These are phyloP conservation scores for Acrobasis consociella DNA, from an alignment of 2,888 invertebrate species.

Conservation along the genomic window DNA sequence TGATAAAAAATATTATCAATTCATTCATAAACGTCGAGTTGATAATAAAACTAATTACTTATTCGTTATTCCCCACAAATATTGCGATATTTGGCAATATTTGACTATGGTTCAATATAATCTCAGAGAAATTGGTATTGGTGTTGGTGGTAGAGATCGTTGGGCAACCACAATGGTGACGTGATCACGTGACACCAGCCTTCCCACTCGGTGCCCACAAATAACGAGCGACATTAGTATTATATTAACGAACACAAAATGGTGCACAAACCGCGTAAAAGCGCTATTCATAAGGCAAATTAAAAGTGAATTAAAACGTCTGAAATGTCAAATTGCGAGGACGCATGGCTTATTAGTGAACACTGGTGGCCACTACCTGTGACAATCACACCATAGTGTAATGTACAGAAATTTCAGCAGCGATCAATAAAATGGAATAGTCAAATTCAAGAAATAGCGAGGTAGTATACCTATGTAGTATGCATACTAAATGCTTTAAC, in stretches of 20 bases:
- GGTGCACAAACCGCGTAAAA: constrained; percentile 77
- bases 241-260: constrained; percentile 77
- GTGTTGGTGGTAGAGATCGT: neutral
- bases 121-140: too few relatives aligned
- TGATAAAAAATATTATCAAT: too few relatives aligned
- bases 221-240: constrained; percentile 70
- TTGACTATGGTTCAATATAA: neutral
- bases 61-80: neutral
- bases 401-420: constrained; percentile 2
- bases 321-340: constrained; percentile 78
- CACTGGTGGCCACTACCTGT: constrained; percentile 38
- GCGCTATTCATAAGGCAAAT: constrained; percentile 75
- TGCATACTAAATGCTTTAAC: too few relatives aligned
- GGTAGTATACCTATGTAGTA: neutral
- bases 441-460: neutral
- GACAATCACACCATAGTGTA: constrained; percentile 48
- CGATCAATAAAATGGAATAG: neutral
- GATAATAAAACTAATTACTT: neutral
- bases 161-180: constrained; percentile 27
- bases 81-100: neutral
- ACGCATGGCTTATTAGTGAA: constrained; percentile 66
- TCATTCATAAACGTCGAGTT: too few relatives aligned
- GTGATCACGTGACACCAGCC: constrained; percentile 41
- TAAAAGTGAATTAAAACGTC: constrained; percentile 78
- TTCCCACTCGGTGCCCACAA: constrained; percentile 59